phyloP scores from a whole-genome alignment of 2,113 vertebrate species.

The Apteryx mantelli region DNA sequence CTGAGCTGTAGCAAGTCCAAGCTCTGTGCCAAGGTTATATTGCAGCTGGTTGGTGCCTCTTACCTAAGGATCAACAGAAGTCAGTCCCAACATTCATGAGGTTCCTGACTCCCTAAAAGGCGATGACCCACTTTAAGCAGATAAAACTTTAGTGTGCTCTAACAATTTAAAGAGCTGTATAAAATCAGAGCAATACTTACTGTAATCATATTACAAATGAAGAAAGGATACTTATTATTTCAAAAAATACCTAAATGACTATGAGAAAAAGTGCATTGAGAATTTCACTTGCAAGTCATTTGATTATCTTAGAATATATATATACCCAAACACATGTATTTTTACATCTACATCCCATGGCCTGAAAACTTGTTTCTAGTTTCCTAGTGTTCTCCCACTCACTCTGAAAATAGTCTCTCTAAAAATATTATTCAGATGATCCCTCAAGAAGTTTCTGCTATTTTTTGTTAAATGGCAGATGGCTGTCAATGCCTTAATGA shows the following conservation, averaged over 20 bases:
- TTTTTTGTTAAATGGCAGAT: not conserved
- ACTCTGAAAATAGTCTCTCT: not conserved
- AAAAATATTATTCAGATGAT: not conserved
- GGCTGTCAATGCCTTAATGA: not conserved
- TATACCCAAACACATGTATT: not conserved
- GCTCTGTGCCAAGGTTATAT: not conserved
- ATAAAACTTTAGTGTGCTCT: not conserved
- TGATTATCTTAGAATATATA: not conserved
- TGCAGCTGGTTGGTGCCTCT: not conserved
- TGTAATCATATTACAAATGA: not conserved
- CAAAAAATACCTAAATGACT: not conserved
- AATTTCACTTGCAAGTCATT: not conserved
- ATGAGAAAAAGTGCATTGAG: not conserved
- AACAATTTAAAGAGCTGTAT: not conserved
- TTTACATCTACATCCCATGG: not conserved
- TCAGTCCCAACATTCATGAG: not conserved
- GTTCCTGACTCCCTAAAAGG: not conserved
- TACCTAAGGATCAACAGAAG: not conserved
- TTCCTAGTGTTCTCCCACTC: not conserved
- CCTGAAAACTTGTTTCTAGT: not conserved
- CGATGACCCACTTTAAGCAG: not conserved
- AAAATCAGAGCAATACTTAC: not conserved
- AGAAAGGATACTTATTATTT: not conserved
- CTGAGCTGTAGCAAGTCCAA: fast-evolving
- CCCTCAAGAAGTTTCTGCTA: not conserved